Evolutionary conservation across 1,140 invertebrate species (phyloP).

Genomic region (Medauroidea extradentata): DNA sequence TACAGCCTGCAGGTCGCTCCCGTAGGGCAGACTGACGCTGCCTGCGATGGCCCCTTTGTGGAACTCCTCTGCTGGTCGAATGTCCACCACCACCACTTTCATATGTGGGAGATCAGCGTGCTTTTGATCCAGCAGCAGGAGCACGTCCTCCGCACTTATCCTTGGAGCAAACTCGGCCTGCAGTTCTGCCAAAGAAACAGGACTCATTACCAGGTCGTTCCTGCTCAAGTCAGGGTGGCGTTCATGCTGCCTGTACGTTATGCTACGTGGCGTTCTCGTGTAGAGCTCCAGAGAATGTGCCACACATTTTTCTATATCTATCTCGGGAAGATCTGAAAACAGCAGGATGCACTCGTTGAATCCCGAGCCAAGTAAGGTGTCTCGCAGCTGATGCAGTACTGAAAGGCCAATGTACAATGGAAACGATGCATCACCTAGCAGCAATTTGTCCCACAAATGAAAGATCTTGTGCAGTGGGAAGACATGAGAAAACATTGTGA

Average conservation of each 20-base stretch:
- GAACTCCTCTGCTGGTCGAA: constrained; percentile 6
- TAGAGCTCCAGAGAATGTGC: constrained; percentile 85
- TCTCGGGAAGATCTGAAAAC: constrained; percentile 96
- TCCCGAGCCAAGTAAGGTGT: constrained; percentile 78
- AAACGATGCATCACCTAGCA: constrained; percentile 90
- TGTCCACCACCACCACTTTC: neutral
- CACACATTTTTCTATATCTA: constrained; percentile 91
- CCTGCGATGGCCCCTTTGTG: neutral
- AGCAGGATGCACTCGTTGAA: constrained; percentile 97
- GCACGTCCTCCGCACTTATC: constrained; percentile 80
- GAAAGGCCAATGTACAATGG: constrained; percentile 93
- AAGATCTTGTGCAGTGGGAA: constrained; percentile 98
- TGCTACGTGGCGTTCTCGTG: constrained; percentile 79
- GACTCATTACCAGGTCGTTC: constrained; percentile 10
- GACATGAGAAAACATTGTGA: constrained; percentile 97
- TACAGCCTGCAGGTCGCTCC: neutral
- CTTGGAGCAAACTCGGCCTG: constrained; percentile 71
- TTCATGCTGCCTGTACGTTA: constrained; percentile 78
- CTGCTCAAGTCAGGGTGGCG: constrained; percentile 18
- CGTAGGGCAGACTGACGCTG: neutral
- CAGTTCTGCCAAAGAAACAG: constrained; percentile 60
- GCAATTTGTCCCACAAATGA: constrained; percentile 95
- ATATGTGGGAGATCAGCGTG: neutral
- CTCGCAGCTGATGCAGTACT: constrained; percentile 83
- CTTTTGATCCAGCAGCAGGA: constrained; percentile 49